These are phyloP conservation scores for Sula dactylatra DNA, from an alignment of 2,113 vertebrate species.

Conservation along the genomic window DNA sequence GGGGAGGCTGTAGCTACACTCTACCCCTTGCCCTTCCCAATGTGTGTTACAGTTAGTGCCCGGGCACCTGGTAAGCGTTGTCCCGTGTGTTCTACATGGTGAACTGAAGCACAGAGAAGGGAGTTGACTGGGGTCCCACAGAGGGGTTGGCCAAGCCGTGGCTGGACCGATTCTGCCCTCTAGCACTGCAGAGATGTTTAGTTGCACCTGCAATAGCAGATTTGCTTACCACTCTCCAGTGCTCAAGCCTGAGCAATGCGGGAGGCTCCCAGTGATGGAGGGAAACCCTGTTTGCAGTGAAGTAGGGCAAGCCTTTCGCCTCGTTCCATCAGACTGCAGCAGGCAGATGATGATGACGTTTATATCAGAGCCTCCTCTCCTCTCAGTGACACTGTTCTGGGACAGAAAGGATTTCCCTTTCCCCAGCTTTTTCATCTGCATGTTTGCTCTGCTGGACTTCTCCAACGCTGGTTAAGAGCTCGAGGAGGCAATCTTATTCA, in stretches of 20 bases:
- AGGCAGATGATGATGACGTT: not conserved
- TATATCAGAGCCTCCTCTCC: not conserved
- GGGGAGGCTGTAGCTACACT: not conserved
- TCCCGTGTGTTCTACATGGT: rapidly evolving
- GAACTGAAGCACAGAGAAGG: not conserved
- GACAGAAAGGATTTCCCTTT: conserved; percentile 8
- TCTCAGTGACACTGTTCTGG: conserved; percentile 7
- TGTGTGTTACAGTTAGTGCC: not conserved
- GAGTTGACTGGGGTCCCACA: not conserved
- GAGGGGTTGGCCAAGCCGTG: not conserved
- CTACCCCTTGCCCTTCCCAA: not conserved
- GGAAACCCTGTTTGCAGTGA: not conserved
- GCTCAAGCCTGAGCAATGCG: not conserved
- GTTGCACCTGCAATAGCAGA: not conserved
- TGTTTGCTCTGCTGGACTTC: not conserved
- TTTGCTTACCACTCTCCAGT: not conserved
- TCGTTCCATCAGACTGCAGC: not conserved
- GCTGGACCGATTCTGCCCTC: not conserved
- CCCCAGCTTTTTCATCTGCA: not conserved
- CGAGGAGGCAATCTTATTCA: not conserved
- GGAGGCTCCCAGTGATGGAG: not conserved
- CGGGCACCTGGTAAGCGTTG: rapidly evolving
- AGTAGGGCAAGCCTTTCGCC: conserved; percentile 6
- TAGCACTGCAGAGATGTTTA: not conserved
- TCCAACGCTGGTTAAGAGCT: not conserved